Evolutionary conservation across 2,888 invertebrate genomes (phyloP), one percentile per base, ranked within the genome.

Genomic region (Agrotis ipsilon): DNA sequence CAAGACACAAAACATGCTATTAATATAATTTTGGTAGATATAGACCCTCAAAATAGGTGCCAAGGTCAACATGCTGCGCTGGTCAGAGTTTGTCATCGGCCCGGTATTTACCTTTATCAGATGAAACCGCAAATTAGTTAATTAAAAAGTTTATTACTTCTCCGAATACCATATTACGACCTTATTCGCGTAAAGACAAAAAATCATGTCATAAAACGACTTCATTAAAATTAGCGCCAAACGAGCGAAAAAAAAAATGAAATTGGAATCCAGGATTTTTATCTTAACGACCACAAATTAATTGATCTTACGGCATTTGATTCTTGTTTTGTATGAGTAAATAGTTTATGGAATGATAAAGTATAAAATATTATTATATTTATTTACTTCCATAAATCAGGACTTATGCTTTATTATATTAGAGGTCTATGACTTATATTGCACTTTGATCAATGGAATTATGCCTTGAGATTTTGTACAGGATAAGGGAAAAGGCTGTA

Each of bases 331-430:
- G 49, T 60, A 19, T 39, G 21, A 39, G 19, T 5, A 60, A 24
- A 39, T 24, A 59, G 49, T 72, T 19, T 1, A 32, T 5, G 13
- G 13, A 2, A 19, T 45, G 52, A 18, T 24, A 5, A 27, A 55
- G 11, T 54, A n/a, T n/a, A n/a, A n/a, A n/a, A n/a, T n/a, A n/a
- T n/a, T n/a, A n/a, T 70, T 7, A n/a, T 46, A 7, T 24, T 32
- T 27, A n/a, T 9, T 45, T 58, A 13, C 49, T 49, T 60, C 2
- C 27, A 64, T 71, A 55, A 48, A 57, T 72, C 45, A 60, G n/a
- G 24, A 24, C 18, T 19, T 60, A 59, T 51, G 19, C 16, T n/a
- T 55, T 24, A 19, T 51, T 67, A 14, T 39, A 54, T 21, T 27
- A 1, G 18, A 59, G n/a, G 19, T 27, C 21, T 32, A 48, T 43